Conservation (phyloP, 2,888 invertebrate species). For the Chrysolina americana region DNA sequence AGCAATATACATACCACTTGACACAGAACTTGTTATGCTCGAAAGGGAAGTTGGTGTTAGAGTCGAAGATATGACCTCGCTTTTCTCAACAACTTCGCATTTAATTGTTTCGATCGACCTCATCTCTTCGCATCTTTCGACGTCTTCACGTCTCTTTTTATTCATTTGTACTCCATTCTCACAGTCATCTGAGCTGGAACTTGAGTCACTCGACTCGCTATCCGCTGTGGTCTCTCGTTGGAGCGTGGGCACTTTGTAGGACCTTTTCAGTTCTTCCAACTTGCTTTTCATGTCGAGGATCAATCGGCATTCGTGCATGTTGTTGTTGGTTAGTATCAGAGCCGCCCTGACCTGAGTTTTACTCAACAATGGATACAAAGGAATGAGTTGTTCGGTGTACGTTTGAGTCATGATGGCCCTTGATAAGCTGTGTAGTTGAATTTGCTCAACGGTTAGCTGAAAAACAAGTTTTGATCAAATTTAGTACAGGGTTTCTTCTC, state of each 20-base stretch:
- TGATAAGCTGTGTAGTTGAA: background rate
- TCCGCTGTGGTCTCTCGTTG: background rate
- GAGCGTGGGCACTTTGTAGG: background rate
- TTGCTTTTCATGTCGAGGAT: slow-evolving; percentile 43
- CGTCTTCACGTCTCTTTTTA: background rate
- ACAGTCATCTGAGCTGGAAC: background rate
- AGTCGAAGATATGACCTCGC: background rate
- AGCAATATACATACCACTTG: background rate
- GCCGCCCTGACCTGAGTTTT: slow-evolving; percentile 44
- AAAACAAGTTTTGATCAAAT: too few relatives aligned
- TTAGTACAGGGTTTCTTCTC: too few relatives aligned
- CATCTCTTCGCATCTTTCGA: background rate
- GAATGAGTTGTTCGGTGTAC: slow-evolving; percentile 39
- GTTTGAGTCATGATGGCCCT: slow-evolving; percentile 31
- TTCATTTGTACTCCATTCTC: background rate
- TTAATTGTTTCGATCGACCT: background rate
- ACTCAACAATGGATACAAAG: slow-evolving; percentile 40
- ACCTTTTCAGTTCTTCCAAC: slow-evolving; percentile 25
- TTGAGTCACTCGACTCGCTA: background rate
- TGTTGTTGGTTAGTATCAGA: slow-evolving; percentile 40
- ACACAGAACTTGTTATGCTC: background rate
- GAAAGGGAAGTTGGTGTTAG: background rate
- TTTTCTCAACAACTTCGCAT: background rate
- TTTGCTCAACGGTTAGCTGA: background rate
- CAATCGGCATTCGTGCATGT: slow-evolving; percentile 44